phyloP scores from a whole-genome alignment of 2,797 vertebrate genomes.

The Dryobates pubescens region DNA sequence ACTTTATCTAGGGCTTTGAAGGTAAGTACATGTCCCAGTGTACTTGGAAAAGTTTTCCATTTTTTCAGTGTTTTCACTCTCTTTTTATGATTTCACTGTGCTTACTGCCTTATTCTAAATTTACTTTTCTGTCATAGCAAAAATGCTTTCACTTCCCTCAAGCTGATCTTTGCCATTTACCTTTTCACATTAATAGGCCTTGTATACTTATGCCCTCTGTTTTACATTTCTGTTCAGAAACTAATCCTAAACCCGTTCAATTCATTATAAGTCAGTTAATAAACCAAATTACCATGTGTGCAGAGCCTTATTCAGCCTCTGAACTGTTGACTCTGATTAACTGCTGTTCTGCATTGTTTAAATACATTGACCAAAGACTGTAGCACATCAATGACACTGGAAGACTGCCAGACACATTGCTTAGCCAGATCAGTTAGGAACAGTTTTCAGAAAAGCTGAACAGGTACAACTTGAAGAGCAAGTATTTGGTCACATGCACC shows the following conservation, averaged over 20 bases:
- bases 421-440: background rate
- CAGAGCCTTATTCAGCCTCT: background rate
- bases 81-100: background rate
- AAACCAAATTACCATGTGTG: background rate
- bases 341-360: background rate
- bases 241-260: background rate
- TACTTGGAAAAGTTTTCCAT: background rate
- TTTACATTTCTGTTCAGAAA: conserved; percentile 23
- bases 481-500: background rate
- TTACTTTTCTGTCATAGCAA: background rate
- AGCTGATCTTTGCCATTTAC: background rate
- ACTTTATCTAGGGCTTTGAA: background rate
- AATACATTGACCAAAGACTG: background rate
- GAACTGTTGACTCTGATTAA: background rate
- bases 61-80: background rate
- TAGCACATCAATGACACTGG: background rate
- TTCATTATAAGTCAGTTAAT: background rate
- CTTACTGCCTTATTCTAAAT: background rate
- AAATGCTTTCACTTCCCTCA: background rate
- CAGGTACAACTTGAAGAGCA: background rate
- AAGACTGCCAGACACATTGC: background rate
- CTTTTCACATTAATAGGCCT: background rate
- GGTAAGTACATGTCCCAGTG: background rate
- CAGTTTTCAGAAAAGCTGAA: background rate
- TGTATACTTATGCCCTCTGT: background rate